These are phyloP conservation scores for Drosophila heteroneura DNA, from an alignment of 2,888 invertebrate genomes.

Conservation along the genomic window DNA sequence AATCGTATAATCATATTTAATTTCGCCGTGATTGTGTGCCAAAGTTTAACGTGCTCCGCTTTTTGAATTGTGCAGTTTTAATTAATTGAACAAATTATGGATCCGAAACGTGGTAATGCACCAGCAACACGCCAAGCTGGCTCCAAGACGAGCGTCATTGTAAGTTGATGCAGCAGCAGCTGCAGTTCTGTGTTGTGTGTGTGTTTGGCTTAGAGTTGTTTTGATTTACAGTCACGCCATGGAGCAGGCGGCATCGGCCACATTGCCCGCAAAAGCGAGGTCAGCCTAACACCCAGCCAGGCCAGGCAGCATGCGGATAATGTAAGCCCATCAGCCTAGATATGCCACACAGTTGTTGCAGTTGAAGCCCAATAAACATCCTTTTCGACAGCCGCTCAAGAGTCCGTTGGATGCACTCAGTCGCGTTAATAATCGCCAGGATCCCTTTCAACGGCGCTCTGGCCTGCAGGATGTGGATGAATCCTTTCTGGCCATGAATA, in stretches of 20 bases:
- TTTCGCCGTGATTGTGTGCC: constrained; percentile 45
- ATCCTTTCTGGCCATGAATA: constrained; percentile 71
- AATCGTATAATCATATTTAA: constrained; percentile 14
- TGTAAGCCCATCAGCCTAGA: constrained; percentile 56
- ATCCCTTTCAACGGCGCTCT: constrained; percentile 77
- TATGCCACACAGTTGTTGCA: background rate
- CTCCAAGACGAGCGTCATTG: constrained; percentile 64
- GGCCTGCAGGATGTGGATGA: constrained; percentile 83
- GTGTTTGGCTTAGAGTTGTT: constrained; percentile 18
- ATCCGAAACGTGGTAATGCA: constrained; percentile 60
- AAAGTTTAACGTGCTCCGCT: constrained; percentile 40
- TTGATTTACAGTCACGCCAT: constrained; percentile 58
- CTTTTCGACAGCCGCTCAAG: constrained; percentile 63
- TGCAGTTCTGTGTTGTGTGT: constrained; percentile 6
- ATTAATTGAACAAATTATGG: constrained; percentile 52
- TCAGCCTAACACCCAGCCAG: constrained; percentile 82
- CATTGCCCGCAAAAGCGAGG: constrained; percentile 73
- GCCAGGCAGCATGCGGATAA: constrained; percentile 62
- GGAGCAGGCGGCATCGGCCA: constrained; percentile 5
- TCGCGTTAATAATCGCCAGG: constrained; percentile 65
- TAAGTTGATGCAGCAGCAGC: constrained; percentile 49
- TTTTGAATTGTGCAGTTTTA: constrained; percentile 34
- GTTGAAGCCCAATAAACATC: background rate
- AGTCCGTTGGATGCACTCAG: constrained; percentile 83
- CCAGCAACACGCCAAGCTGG: constrained; percentile 57